Percentiles rank a stretch among this genome's conserved stretches.
These are phyloP conservation scores for Grantiella picta DNA, from an alignment of 2,113 vertebrate genomes.

Conservation along the genomic window DNA sequence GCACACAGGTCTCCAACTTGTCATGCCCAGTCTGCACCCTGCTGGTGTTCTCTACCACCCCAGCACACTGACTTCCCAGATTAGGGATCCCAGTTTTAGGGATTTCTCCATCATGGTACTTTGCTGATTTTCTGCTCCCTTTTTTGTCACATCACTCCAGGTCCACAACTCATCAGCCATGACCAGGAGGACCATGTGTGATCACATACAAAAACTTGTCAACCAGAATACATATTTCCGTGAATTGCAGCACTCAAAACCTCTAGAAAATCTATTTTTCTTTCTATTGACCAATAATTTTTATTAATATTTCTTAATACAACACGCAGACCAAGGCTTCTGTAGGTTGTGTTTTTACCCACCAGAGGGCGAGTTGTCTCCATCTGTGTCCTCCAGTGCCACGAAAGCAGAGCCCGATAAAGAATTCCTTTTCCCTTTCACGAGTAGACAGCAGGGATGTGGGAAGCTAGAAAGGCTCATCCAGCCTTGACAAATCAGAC, in stretches of 20 bases:
- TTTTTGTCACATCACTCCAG: fast-evolving
- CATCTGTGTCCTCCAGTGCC: neutral
- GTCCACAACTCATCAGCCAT: neutral
- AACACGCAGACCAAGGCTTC: neutral
- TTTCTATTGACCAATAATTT: neutral
- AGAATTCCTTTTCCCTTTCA: neutral
- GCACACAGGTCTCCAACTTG: neutral
- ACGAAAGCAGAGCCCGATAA: neutral
- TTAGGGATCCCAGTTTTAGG: neutral
- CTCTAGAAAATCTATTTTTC: neutral
- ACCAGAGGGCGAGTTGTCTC: slow-evolving; percentile 50
- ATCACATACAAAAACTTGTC: neutral
- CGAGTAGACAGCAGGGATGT: neutral
- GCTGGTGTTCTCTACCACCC: too few relatives aligned
- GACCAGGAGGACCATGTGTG: neutral
- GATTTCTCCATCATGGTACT: neutral
- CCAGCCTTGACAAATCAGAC: neutral
- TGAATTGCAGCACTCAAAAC: neutral
- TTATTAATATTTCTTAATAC: neutral
- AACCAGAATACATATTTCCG: too few relatives aligned
- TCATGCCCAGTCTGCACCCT: neutral
- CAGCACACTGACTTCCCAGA: neutral
- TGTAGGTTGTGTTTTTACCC: neutral
- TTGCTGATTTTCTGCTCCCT: neutral
- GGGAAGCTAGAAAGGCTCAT: neutral